Percentiles rank a stretch among this genome's conserved stretches.
These are phyloP conservation scores for Agonopterix subpropinquella DNA, from an alignment of 2,888 invertebrate genomes.

Conservation along the genomic window DNA sequence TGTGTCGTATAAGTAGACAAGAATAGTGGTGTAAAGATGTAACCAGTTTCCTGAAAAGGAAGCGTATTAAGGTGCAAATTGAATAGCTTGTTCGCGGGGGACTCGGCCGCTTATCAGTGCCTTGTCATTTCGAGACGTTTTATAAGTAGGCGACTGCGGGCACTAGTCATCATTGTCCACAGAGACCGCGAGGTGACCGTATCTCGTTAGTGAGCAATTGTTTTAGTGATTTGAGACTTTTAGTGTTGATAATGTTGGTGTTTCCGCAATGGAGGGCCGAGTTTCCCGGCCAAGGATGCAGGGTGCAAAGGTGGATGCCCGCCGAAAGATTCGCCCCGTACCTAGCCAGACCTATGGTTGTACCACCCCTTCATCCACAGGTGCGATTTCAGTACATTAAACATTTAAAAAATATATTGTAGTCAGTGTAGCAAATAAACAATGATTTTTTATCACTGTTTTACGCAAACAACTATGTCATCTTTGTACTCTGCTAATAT, in stretches of 20 bases:
- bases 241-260: slow-evolving; percentile 52
- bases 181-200: slow-evolving; percentile 51
- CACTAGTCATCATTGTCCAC: slow-evolving; percentile 53
- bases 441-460: no score
- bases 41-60: no score
- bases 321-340: slow-evolving; percentile 64
- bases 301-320: slow-evolving; percentile 48
- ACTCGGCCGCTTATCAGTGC: slow-evolving; percentile 60
- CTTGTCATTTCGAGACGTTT: slow-evolving; percentile 61
- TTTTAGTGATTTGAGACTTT: slow-evolving; percentile 12
- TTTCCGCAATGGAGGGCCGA: slow-evolving; percentile 65
- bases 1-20: no score
- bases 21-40: no score
- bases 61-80: slow-evolving; percentile 1
- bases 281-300: slow-evolving; percentile 44
- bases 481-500: not conserved
- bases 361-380: slow-evolving; percentile 54
- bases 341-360: slow-evolving; percentile 45
- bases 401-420: not conserved
- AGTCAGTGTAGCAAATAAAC: no score
- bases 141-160: slow-evolving; percentile 59
- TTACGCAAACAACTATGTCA: no score
- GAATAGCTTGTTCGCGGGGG: slow-evolving; percentile 59
- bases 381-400: slow-evolving; percentile 25
- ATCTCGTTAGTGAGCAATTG: slow-evolving; percentile 8